Base-by-base conservation (phyloP, 2,797 vertebrate genomes). In the Arrhamphus sclerolepis region DNA sequence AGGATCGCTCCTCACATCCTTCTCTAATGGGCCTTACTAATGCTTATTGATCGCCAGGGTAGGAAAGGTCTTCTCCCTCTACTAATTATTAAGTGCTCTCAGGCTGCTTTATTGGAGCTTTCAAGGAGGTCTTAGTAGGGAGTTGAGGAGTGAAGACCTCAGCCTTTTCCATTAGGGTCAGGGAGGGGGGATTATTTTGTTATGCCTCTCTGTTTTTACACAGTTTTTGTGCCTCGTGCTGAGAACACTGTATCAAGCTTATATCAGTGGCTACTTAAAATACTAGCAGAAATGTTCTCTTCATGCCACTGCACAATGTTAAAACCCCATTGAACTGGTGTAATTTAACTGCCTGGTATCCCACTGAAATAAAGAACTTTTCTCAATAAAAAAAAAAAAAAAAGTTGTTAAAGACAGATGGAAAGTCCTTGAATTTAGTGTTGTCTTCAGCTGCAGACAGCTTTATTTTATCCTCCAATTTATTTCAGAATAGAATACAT, bases 51-150 rank as follows among this genome's bases (percentile, higher is more conserved):
- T 92, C 77, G 62, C 42, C 62, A 24, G 63, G 80, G 80, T 87
- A 78, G 89, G 83, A 89, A 85, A 69, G 81, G 82, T 58, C 80
- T 51, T 56, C 71, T 72, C 89, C 81, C 75, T 85, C 83, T 89
- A 88, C 89, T 90, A 89, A 92, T 92, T 92, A 91, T 92, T 86
- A 92, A 84, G 88, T 87, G 89, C 90, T 91, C 87, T 84, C 75
- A 81, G 78, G 81, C 84, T 82, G 62, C 81, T 91, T 92, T 90
- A 91, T 85, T 83, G 81, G 57, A 79, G 89, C 89, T 92, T 90
- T 91, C 86, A 89, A 89, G 87, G 78, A 62, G 75, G 81, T 86
- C 79, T 28, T 57, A 77, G 75, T 58, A 86, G 79, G 54, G 42
- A 75, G 65, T 64, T 42, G 69, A 86, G 79, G 86, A 67, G 62